These are phyloP conservation scores for Urechis unicinctus DNA, from an alignment of 2,888 invertebrate genomes.

Conservation along the genomic window DNA sequence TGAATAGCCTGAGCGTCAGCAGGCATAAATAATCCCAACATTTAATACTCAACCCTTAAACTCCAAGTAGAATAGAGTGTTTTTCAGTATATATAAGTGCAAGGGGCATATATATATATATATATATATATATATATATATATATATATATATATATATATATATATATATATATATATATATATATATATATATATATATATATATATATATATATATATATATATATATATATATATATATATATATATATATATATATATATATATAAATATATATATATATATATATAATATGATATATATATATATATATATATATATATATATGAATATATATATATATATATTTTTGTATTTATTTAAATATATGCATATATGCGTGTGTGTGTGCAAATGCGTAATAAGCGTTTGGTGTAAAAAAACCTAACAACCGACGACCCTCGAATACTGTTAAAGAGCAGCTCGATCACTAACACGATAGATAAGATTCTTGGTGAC, in stretches of 20 bases:
- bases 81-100: background rate
- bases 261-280: constrained; percentile 7
- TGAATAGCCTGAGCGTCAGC: too few relatives aligned
- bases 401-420: too few relatives aligned
- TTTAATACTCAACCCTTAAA: too few relatives aligned
- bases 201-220: constrained; percentile 5
- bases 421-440: too few relatives aligned
- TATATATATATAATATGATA: too few relatives aligned
- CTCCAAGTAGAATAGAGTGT: too few relatives aligned
- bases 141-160: constrained; percentile 4
- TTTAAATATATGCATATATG: too few relatives aligned
- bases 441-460: too few relatives aligned
- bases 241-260: too few relatives aligned
- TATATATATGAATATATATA: background rate
- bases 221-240: constrained; percentile 1
- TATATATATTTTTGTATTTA: too few relatives aligned
- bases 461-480: background rate
- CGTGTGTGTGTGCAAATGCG: too few relatives aligned
- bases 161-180: constrained; percentile 7
- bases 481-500: background rate
- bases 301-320: constrained; percentile 4
- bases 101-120: constrained; percentile 4
- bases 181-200: constrained; percentile 10
- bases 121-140: constrained; percentile 6
- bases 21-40: too few relatives aligned